Base-by-base conservation (phyloP, 2,113 vertebrate genomes). In the Trinectes maculatus region DNA sequence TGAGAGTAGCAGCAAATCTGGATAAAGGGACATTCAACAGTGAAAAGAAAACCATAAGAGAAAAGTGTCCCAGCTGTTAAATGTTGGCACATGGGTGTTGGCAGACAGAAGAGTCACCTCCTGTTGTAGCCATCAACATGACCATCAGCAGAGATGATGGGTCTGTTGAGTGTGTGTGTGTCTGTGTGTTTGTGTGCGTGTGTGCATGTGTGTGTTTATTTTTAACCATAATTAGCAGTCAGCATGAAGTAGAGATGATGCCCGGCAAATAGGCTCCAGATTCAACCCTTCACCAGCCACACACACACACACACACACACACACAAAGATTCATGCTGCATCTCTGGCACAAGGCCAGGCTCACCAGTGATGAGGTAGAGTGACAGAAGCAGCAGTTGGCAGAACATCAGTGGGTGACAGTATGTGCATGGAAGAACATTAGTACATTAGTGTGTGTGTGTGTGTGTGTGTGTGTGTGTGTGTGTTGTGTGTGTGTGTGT, bases 301-400 rank as follows among this genome's bases (percentile, higher is more conserved):
- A 28, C 39, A 68, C 13, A 8, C 47, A 49, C 25, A 15, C n/a
- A 24, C 49, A 33, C 58, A 42, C 19, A 26, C 46, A 19, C 57
- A 42, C 49, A 46, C 61, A 47, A 46, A 55, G 22, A 44, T n/a
- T n/a, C n/a, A n/a, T 42, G 13, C 51, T 49, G 58, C 53, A 66
- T 48, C 75, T 68, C 54, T 85, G 85, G 83, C 59, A 0, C 3
- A 7, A 24, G 55, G 69, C 88, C 86, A 75, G 55, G 52, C 68
- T 56, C 69, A 44, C 61, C 62, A 59, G 58, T 47, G 18, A 79
- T 52, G 66, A 40, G 60, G 53, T 39, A 64, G 72, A 78, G 60
- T 76, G 77, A 71, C 77, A 82, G 79, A 81, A 75, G 72, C 58
- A 69, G 68, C 68, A 76, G 63, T 80, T 83, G 84, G 75, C 71